Base-by-base conservation (phyloP, 2,113 vertebrate species). In the Esox niger region DNA sequence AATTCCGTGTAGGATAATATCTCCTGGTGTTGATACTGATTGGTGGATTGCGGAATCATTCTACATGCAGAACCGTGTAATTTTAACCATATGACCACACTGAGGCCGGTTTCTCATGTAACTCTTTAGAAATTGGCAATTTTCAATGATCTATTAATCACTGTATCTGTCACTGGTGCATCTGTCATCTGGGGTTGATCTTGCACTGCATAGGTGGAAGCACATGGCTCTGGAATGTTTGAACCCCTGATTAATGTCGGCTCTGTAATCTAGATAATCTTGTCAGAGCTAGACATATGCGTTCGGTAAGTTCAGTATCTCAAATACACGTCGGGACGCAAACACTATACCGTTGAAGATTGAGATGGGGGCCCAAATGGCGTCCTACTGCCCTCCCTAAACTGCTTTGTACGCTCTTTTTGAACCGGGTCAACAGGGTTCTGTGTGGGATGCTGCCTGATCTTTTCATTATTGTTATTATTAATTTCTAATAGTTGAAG, bases 221-320 rank as follows among this genome's bases (percentile, higher is more conserved):
- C 59, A 35, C 26, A 35, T 61, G 59, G 20, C 33, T 64, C 30
- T 25, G 33, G 27, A 74, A 52, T 46, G 58, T 56, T 6, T 21
- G 11, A 15, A 29, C 8, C 35, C 38, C 54, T 49, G 10, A 13
- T 10, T 46, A 56, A 23, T 59, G 23, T 67, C 29, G 55, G 2
- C 86, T 87, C 54, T 33, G n/a, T 46, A 56, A 23, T 59, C 30
- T 67, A n/a, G 55, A 1, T 87, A 88, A 88, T 88, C 82, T 85
- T 84, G 73, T 70, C 25, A 32, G 73, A 83, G 82, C 76, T 75
- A 71, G 75, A 78, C 33, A 73, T 66, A 74, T 80, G 79, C 81
- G 81, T 80, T 4, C 81, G 84, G 84, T 86, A 79, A 85, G 81
- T 85, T 85, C 58, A 33, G 72, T 78, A 76, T 79, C 29, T 83